phyloP scores from a whole-genome alignment of 35 echinoderm and acorn worm species.

The Lytechinus variegatus region DNA sequence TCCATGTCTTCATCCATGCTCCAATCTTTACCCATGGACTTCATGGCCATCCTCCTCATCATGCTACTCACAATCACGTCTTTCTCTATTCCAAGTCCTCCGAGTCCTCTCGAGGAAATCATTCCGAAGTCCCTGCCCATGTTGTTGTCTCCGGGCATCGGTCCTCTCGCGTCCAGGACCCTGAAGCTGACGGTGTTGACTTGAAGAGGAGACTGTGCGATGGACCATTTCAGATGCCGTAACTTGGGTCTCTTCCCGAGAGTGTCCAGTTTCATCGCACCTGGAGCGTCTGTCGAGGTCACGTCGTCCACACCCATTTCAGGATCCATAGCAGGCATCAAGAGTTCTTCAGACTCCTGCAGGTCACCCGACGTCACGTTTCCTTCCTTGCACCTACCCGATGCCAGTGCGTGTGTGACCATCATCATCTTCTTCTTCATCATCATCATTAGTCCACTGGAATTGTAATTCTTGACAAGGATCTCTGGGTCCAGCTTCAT shows the following conservation, averaged over 20 bases:
- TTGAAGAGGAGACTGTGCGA: neutral
- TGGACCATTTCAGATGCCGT: neutral
- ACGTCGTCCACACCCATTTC: neutral
- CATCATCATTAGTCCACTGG: neutral
- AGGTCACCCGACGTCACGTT: neutral
- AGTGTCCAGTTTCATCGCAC: neutral
- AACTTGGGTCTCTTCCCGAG: neutral
- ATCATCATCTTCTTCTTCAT: neutral
- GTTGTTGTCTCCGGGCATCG: neutral
- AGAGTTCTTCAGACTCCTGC: neutral
- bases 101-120: neutral
- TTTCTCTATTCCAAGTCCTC: neutral
- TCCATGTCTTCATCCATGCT: neutral
- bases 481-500: neutral
- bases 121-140: neutral
- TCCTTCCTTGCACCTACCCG: neutral
- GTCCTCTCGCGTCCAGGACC: neutral
- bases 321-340: neutral
- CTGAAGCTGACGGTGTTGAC: slow-evolving; percentile 4
- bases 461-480: neutral
- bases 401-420: neutral
- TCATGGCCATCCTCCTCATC: neutral
- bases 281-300: neutral
- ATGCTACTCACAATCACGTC: neutral
- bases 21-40: neutral